Evolutionary conservation across 2,888 invertebrate genomes (phyloP), one percentile per base, ranked within the genome.

Genomic region (Cosmia pyralina): DNA sequence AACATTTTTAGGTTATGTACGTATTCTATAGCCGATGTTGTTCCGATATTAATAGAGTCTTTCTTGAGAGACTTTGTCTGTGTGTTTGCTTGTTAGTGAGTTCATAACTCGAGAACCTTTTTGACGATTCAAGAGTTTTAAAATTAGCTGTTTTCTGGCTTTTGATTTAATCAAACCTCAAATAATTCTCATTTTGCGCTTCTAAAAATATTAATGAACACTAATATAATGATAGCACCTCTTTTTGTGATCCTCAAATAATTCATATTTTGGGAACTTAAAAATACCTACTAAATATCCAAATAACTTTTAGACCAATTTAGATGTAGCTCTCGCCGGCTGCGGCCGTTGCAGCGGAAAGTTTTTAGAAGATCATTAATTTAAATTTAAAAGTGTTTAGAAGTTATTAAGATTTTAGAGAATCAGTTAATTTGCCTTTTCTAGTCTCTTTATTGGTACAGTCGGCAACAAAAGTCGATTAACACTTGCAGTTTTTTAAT

Each of bases 1-100:
- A 76, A 52, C 19, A 28, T 57, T 63, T 59, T 52, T 52, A 63
- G 46, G 28, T 34, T 41, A 72, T 19, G 8, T 65, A 58, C 58
- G 6, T 65, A 58, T 63, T 65, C 6, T 53, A 13, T 17, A 13
- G 17, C 48, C 41, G 53, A 62, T 55, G 11, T 59, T 38, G 10
- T 15, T 59, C 8, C 8, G 6, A 28, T 22, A 28, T 22, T 44
- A 15, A 46, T 11, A 8, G 1, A 13, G 41, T 17, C 0, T 55
- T 60, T 0, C 1, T 68, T 38, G 19, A 19, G 48, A 48, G 7
- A 19, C 46, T 7, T 7, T 17, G 22, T 41, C 5, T 15, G 4
- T 17, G 8, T n/a, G 8, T 10, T n/a, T n/a, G 15, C 5, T 60
- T 15, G 41, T 65, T 41, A 34, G 34, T 34, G 34, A 2, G 34